Conservation (phyloP, 2,113 vertebrate species). For the Oreotragus oreotragus region DNA sequence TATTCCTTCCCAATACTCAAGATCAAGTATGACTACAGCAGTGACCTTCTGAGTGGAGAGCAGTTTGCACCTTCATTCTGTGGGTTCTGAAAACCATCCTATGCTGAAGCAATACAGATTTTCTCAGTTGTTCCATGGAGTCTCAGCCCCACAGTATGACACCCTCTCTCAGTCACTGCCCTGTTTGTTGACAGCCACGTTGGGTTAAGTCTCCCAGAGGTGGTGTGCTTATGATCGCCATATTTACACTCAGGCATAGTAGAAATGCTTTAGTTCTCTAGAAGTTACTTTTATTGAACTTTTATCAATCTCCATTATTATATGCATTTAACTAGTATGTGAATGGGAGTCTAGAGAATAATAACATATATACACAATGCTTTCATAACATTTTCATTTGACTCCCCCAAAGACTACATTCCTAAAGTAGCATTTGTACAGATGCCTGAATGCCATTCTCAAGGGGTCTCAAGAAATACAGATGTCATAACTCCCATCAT, state of each 20-base stretch:
- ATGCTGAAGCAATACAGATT: neutral
- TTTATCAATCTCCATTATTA: neutral
- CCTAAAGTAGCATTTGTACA: neutral
- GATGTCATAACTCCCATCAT: neutral
- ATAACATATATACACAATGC: neutral
- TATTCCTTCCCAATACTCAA: neutral
- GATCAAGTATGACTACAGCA: neutral
- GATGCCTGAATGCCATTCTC: neutral
- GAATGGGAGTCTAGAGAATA: neutral
- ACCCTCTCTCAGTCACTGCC: neutral
- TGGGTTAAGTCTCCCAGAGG: neutral
- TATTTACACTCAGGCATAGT: neutral
- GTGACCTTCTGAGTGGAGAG: neutral
- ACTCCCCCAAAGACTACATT: neutral
- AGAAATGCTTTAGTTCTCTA: neutral
- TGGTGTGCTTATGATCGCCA: neutral
- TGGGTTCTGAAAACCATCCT: neutral
- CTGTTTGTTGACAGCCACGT: neutral
- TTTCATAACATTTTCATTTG: neutral
- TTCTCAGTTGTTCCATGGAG: neutral
- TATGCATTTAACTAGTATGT: neutral
- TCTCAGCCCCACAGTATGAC: neutral
- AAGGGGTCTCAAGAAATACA: neutral
- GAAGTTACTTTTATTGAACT: neutral
- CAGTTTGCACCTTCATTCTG: neutral